Percentiles rank a stretch among this genome's conserved stretches.
Conservation (phyloP, 2,888 invertebrate species). For the Hemithea aestivaria region DNA sequence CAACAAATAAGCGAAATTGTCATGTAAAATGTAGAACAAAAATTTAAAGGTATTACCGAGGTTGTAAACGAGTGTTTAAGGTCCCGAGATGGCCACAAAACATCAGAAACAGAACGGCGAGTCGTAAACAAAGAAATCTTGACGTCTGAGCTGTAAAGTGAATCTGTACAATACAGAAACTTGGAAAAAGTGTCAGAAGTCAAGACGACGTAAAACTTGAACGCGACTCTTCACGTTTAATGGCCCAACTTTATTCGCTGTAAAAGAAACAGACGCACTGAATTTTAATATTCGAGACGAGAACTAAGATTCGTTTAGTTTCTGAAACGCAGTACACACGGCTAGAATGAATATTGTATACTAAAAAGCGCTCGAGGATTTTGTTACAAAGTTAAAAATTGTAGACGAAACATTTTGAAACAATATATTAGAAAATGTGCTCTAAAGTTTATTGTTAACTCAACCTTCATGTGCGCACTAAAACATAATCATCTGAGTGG, state of each 20-base stretch:
- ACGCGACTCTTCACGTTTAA: constrained; percentile 15
- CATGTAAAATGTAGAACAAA: no score
- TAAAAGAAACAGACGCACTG: constrained; percentile 36
- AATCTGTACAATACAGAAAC: constrained; percentile 16
- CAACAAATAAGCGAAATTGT: no score
- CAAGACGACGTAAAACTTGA: constrained; percentile 14
- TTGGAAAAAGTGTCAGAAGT: constrained; percentile 16
- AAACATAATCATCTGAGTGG: no score
- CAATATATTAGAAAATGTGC: no score
- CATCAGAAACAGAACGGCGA: constrained; percentile 12
- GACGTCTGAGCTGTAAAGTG: constrained; percentile 17
- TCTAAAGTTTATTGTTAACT: no score
- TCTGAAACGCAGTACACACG: background rate
- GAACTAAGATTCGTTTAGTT: constrained; percentile 14
- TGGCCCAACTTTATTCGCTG: constrained; percentile 38
- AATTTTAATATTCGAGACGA: constrained; percentile 34
- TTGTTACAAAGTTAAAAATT: no score
- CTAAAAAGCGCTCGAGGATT: no score
- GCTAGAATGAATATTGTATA: no score
- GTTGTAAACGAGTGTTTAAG: constrained; percentile 10
- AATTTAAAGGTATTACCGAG: constrained; percentile 1
- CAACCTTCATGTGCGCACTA: no score
- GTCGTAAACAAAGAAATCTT: constrained; percentile 16
- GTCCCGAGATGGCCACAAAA: constrained; percentile 5
- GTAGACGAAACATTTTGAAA: no score